Conservation (phyloP, 2,888 invertebrate genomes). For the Rhopalosiphum nymphaeae region DNA sequence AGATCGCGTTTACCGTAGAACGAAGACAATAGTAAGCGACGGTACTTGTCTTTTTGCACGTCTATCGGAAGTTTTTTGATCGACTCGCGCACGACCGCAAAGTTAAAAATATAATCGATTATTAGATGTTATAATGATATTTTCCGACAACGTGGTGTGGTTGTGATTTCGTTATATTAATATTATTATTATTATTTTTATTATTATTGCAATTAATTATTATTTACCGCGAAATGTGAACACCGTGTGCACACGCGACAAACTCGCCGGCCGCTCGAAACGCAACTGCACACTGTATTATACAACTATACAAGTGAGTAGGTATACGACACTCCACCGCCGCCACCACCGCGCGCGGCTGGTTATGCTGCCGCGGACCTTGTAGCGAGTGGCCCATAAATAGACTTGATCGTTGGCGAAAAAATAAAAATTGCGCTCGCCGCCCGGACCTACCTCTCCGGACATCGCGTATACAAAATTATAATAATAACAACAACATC, state of each 20-base stretch:
- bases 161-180: neutral
- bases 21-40: neutral
- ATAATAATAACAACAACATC: neutral
- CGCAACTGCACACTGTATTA: constrained; percentile 23
- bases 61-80: neutral
- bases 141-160: neutral
- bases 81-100: neutral
- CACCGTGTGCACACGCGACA: neutral
- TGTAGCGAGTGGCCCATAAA: constrained; percentile 57
- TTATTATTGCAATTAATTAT: neutral
- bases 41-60: neutral
- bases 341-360: neutral
- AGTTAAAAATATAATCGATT: neutral
- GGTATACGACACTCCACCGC: neutral
- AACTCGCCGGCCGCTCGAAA: constrained; percentile 24
- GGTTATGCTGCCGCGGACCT: constrained; percentile 32
- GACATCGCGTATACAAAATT: neutral
- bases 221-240: neutral
- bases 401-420: constrained; percentile 59
- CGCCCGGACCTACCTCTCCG: constrained; percentile 32
- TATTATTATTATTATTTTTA: neutral
- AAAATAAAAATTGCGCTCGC: neutral
- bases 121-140: neutral
- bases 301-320: neutral
- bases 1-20: neutral